phyloP scores from a whole-genome alignment of 2,888 invertebrate genomes.

The Euzetes globulus region DNA sequence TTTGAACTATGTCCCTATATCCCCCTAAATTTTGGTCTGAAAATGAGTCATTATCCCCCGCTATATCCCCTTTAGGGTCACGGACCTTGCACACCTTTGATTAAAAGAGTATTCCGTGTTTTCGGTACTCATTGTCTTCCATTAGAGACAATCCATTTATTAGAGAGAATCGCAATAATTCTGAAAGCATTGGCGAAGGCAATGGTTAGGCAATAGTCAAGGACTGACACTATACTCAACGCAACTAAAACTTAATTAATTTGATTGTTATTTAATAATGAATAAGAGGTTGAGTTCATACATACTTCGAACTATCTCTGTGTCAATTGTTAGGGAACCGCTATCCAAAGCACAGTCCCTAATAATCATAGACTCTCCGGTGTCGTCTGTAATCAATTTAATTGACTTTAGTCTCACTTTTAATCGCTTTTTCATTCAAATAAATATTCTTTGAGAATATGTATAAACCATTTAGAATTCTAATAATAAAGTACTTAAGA shows the following conservation, averaged over 20 bases:
- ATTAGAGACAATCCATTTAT: not conserved
- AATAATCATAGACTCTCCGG: slow-evolving; percentile 48
- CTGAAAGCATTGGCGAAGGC: not conserved
- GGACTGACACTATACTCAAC: not conserved
- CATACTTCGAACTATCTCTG: slow-evolving; percentile 52
- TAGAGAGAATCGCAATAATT: not conserved
- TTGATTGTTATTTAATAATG: not conserved
- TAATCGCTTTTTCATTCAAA: too few species aligned
- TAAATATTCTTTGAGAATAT: too few species aligned
- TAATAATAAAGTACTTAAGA: too few species aligned
- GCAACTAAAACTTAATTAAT: not conserved
- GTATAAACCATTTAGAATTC: too few species aligned
- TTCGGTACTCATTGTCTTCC: too few species aligned
- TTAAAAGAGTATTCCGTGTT: too few species aligned
- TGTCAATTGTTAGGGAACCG: slow-evolving; percentile 53
- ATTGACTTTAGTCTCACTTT: not conserved
- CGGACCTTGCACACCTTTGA: too few species aligned
- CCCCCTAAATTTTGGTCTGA: too few species aligned
- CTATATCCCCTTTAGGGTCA: too few species aligned
- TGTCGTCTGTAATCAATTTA: slow-evolving; percentile 43
- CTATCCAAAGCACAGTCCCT: slow-evolving; percentile 53
- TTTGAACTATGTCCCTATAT: too few species aligned
- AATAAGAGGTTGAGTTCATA: slow-evolving; percentile 39
- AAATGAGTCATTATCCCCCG: too few species aligned
- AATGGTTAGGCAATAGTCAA: not conserved